These are phyloP conservation scores for Coregonus ussuriensis DNA, from an alignment of 2,797 vertebrate species.

Conservation along the genomic window DNA sequence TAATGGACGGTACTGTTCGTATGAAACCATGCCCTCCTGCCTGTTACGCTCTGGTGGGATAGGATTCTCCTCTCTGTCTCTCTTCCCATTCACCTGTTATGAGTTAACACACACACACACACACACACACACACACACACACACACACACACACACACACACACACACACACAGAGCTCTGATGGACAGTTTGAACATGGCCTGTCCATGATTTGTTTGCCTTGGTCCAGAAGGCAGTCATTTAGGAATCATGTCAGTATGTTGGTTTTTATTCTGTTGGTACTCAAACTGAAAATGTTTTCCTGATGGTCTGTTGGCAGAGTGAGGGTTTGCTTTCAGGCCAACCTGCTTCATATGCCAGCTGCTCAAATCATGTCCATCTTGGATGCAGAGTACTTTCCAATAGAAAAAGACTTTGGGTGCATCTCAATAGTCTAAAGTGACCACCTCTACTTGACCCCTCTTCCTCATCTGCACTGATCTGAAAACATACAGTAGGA, in stretches of 20 bases:
- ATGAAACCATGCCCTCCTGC: too few relatives aligned
- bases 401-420: not conserved
- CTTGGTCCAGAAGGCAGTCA: slow-evolving; percentile 47
- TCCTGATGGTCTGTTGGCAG: slow-evolving; percentile 59
- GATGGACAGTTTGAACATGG: slow-evolving; percentile 38
- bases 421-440: not conserved
- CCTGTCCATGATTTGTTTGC: slow-evolving; percentile 42
- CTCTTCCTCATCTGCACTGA: not conserved
- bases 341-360: slow-evolving; percentile 60
- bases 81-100: too few relatives aligned
- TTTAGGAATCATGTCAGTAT: slow-evolving; percentile 46
- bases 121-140: not conserved
- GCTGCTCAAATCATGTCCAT: slow-evolving; percentile 54
- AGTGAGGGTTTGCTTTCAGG: slow-evolving; percentile 37
- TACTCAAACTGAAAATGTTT: slow-evolving; percentile 56
- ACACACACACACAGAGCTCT: not conserved
- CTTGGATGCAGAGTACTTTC: slow-evolving; percentile 30
- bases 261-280: slow-evolving; percentile 56
- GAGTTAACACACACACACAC: too few relatives aligned
- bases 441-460: not conserved
- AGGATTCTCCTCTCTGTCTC: not conserved
- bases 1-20: too few relatives aligned
- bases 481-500: not conserved
- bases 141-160: not conserved
- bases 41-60: too few relatives aligned